These are phyloP conservation scores for Falcaria lacertinaria DNA, from an alignment of 2,888 invertebrate species.

Conservation along the genomic window DNA sequence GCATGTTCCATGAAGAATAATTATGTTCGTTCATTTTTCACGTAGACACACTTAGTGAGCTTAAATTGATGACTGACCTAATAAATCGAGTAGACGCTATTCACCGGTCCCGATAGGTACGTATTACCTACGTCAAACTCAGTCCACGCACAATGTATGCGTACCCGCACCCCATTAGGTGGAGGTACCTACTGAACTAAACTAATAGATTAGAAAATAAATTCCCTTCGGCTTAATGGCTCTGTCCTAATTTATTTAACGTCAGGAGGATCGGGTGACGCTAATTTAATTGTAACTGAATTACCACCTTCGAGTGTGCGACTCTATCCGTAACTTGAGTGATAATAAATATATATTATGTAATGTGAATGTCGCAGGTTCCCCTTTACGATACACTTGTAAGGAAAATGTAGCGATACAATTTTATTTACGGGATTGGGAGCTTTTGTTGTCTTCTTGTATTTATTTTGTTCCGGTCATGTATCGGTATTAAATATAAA, in stretches of 20 bases:
- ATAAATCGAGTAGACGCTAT: conserved; percentile 22
- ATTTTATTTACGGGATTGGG: conserved; percentile 41
- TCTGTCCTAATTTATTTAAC: conserved; percentile 62
- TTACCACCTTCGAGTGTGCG: conserved; percentile 55
- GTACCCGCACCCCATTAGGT: conserved; percentile 21
- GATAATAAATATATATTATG: conserved; percentile 58
- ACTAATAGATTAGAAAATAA: conserved; percentile 55
- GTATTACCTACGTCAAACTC: conserved; percentile 9
- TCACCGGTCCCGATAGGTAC: conserved; percentile 19
- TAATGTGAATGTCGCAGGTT: conserved; percentile 39
- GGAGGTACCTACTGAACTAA: conserved; percentile 22
- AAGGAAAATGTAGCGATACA: conserved; percentile 53
- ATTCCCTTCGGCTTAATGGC: conserved; percentile 54
- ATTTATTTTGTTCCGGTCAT: background rate
- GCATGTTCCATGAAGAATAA: background rate
- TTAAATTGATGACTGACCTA: conserved; percentile 29
- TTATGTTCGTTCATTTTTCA: background rate
- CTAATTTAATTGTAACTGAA: conserved; percentile 65
- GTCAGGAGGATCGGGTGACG: conserved; percentile 57
- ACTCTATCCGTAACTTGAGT: conserved; percentile 31
- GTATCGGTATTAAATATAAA: background rate
- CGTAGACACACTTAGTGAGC: background rate
- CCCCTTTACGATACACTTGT: conserved; percentile 50
- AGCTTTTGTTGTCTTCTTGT: background rate
- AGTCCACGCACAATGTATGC: conserved; percentile 17